phyloP scores from a whole-genome alignment of 2,888 invertebrate genomes.

The Mechanitis mazaeus region DNA sequence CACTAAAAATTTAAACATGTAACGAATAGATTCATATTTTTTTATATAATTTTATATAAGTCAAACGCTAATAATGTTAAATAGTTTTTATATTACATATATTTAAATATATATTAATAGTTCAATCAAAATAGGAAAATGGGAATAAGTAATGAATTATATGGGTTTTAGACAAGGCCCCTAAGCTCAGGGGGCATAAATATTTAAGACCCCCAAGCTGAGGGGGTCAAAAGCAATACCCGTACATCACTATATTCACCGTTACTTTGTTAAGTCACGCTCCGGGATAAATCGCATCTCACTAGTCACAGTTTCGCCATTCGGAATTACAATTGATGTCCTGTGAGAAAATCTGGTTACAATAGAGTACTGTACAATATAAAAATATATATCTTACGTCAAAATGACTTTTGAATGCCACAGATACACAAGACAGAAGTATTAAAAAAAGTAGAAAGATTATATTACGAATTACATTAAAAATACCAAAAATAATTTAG shows the following conservation, averaged over 20 bases:
- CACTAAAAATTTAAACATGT: no score
- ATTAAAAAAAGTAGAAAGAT: no score
- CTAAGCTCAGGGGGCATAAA: not conserved
- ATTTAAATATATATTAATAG: no score
- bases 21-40: no score
- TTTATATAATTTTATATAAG: no score
- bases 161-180: not conserved
- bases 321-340: conserved; percentile 21
- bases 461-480: no score
- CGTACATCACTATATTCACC: conserved; percentile 31
- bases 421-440: no score
- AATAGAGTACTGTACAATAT: not conserved
- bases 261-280: conserved; percentile 42
- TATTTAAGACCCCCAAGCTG: not conserved
- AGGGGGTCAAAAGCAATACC: not conserved
- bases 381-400: not conserved
- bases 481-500: no score
- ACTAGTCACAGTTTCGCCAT: conserved; percentile 14
- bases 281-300: conserved; percentile 27
- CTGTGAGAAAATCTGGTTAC: conserved; percentile 23
- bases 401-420: not conserved
- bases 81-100: no score
- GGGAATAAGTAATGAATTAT: no score
- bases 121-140: no score
- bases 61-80: no score